phyloP scores from a whole-genome alignment of 2,113 vertebrate species.

The Scophthalmus maximus region DNA sequence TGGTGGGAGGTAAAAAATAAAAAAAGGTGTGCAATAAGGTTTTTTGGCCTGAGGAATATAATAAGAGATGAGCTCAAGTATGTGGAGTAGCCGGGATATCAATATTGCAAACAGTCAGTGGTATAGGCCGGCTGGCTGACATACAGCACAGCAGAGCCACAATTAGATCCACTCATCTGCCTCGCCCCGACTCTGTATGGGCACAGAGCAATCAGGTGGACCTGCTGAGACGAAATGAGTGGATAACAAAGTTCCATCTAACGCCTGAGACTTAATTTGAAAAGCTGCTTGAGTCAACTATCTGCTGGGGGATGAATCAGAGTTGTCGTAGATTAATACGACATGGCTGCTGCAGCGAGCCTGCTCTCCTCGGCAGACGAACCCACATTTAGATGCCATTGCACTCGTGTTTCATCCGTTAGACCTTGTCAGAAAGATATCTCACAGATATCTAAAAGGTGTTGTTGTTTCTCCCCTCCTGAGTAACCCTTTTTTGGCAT shows the following conservation, averaged over 20 bases:
- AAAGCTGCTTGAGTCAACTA: slow-evolving; percentile 44
- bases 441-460: background rate
- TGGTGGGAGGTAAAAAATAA: background rate
- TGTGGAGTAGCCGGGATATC: slow-evolving; percentile 57
- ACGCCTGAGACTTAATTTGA: slow-evolving; percentile 35
- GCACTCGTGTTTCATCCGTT: background rate
- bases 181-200: slow-evolving; percentile 9
- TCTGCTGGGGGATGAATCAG: slow-evolving; percentile 17
- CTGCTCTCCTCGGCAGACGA: slow-evolving; percentile 11
- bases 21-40: slow-evolving; percentile 47
- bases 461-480: background rate
- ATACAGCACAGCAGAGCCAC: slow-evolving; percentile 16
- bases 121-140: slow-evolving; percentile 33
- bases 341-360: slow-evolving; percentile 23
- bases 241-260: slow-evolving; percentile 45
- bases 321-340: slow-evolving; percentile 17
- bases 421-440: background rate
- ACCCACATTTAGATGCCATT: background rate
- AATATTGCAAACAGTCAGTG: slow-evolving; percentile 49
- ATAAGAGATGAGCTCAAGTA: slow-evolving; percentile 67
- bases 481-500: background rate
- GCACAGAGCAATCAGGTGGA: slow-evolving; percentile 26
- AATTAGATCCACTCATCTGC: slow-evolving; percentile 53
- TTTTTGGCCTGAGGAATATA: slow-evolving; percentile 47
- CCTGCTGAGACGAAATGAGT: slow-evolving; percentile 25